phyloP scores from a whole-genome alignment of 1,140 invertebrate species.

The Drosophila erecta region DNA sequence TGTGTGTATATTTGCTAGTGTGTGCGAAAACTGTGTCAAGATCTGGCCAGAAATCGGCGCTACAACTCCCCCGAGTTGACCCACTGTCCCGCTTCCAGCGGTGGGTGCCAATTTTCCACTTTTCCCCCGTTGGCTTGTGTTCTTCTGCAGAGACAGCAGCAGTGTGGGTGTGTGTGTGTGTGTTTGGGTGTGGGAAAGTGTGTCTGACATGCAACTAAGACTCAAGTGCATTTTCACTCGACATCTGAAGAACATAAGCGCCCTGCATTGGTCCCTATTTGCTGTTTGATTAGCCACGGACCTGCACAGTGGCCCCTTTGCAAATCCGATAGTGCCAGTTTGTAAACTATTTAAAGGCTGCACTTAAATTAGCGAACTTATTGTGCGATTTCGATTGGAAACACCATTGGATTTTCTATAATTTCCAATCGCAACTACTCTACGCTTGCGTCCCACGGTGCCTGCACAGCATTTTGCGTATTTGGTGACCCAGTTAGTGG shows the following conservation, averaged over 20 bases:
- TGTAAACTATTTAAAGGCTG: too few species aligned
- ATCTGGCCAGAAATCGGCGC: conserved; percentile 20
- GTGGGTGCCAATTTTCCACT: conserved; percentile 21
- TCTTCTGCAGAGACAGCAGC: neutral
- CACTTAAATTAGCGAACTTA: too few species aligned
- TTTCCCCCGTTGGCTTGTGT: conserved; percentile 1
- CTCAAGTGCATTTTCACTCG: conserved; percentile 47
- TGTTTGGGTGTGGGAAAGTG: conserved; percentile 13
- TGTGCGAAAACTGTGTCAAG: conserved; percentile 34
- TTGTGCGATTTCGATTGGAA: too few species aligned
- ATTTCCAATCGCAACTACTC: neutral
- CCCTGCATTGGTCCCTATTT: conserved; percentile 31
- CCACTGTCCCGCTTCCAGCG: conserved; percentile 38
- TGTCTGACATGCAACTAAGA: conserved; percentile 46
- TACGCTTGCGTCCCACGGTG: conserved; percentile 36
- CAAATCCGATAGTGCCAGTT: too few species aligned
- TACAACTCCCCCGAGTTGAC: conserved; percentile 21
- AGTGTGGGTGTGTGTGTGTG: conserved; percentile 5
- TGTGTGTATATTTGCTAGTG: too few species aligned
- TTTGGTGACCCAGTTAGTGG: conserved; percentile 69
- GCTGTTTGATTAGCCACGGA: conserved; percentile 42
- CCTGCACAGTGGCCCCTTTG: neutral
- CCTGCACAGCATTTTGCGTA: conserved; percentile 50
- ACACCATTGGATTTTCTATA: neutral
- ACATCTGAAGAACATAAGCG: conserved; percentile 48